Conservation (phyloP, 2,113 vertebrate genomes). For the Chinchilla lanigera region DNA sequence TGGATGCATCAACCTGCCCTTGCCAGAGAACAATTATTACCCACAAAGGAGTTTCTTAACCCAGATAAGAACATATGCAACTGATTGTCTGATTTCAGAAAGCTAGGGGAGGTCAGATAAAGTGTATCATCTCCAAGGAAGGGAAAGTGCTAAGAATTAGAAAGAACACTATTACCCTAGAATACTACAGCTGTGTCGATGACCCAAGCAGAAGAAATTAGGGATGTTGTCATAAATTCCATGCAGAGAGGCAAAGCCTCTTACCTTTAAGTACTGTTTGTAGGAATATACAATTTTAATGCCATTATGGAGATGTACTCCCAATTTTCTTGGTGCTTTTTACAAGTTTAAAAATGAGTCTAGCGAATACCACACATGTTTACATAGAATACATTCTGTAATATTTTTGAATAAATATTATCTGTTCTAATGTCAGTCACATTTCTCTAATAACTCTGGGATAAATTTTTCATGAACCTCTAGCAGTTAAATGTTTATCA, state of each 20-base stretch:
- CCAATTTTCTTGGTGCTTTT: not conserved
- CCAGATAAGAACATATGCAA: not conserved
- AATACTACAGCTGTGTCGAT: not conserved
- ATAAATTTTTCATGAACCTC: not conserved
- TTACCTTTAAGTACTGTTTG: not conserved
- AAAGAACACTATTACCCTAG: not conserved
- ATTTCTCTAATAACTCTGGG: not conserved
- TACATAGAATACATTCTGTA: not conserved
- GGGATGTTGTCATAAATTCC: fast-evolving
- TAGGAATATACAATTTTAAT: not conserved
- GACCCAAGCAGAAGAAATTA: not conserved
- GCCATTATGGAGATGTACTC: not conserved
- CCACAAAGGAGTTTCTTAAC: not conserved
- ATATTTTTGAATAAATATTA: not conserved
- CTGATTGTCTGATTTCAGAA: not conserved
- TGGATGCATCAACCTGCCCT: no score
- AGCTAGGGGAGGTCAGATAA: not conserved
- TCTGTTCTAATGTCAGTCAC: not conserved
- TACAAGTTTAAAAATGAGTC: not conserved
- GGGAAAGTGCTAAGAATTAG: not conserved
- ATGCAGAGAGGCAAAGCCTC: not conserved
- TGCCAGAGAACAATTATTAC: not conserved
- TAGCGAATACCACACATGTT: not conserved
- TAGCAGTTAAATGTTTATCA: not conserved
- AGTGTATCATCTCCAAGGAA: not conserved